Percentiles rank a stretch among this genome's conserved stretches.
These are phyloP conservation scores for Sciurus carolinensis DNA, from an alignment of 2,797 vertebrate genomes.

Conservation along the genomic window DNA sequence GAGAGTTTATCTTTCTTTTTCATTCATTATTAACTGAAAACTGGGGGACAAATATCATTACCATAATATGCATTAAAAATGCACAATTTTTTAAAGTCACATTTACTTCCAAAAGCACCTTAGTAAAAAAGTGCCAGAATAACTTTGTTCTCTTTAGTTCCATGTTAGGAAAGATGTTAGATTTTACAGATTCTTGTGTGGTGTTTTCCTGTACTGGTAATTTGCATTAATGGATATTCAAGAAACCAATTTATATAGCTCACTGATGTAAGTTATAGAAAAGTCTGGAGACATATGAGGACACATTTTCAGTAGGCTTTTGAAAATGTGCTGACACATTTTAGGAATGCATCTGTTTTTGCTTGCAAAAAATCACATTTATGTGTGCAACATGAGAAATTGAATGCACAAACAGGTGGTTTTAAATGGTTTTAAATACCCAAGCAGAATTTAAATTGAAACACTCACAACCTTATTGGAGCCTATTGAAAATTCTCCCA, in stretches of 20 bases:
- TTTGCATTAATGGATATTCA: conserved; percentile 86
- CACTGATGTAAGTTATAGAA: conserved; percentile 82
- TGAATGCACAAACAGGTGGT: conserved; percentile 86
- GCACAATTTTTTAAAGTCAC: background rate
- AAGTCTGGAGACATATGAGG: conserved; percentile 86
- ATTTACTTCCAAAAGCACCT: background rate
- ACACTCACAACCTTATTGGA: conserved; percentile 72
- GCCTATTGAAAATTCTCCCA: conserved; percentile 62
- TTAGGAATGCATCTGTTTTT: conserved; percentile 87
- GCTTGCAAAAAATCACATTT: conserved; percentile 87
- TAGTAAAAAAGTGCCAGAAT: background rate
- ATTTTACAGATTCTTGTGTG: conserved; percentile 68
- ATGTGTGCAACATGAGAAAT: conserved; percentile 84
- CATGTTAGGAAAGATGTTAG: conserved; percentile 22
- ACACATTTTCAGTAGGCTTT: conserved; percentile 86
- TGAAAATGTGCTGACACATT: conserved; percentile 87
- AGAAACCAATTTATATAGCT: conserved; percentile 80
- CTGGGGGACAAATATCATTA: background rate
- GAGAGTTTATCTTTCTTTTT: background rate
- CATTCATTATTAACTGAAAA: background rate
- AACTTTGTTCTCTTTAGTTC: conserved; percentile 53
- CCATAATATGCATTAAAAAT: background rate
- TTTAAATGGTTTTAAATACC: conserved; percentile 83
- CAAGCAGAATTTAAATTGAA: conserved; percentile 84
- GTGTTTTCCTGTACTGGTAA: conserved; percentile 77